Evolutionary conservation across 2,113 vertebrate species (phyloP).

Genomic region (Serinus canaria): DNA sequence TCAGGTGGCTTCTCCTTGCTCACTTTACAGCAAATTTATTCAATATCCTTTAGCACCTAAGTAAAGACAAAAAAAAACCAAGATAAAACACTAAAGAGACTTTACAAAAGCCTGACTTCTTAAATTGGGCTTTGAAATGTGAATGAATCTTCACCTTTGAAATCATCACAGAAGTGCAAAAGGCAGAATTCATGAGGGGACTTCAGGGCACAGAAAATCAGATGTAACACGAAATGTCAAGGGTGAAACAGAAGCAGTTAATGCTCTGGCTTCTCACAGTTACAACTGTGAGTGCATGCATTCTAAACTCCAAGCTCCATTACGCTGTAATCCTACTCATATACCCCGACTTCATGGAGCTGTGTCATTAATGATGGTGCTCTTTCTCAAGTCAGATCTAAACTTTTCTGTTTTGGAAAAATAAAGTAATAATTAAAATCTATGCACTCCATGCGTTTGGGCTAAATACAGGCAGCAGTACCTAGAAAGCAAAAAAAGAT

Average conservation of each 20-base stretch:
- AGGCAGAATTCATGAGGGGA: background rate
- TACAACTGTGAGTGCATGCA: background rate
- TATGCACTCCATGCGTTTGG: background rate
- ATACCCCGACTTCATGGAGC: background rate
- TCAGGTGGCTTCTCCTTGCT: background rate
- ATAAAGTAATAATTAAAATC: background rate
- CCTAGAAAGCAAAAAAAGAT: background rate
- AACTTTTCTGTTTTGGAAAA: background rate
- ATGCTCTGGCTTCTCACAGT: background rate
- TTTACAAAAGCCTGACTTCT: background rate
- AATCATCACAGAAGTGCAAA: background rate
- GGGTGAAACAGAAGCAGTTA: background rate
- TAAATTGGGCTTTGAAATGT: background rate
- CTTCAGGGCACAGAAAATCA: background rate
- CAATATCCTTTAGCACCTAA: background rate
- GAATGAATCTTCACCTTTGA: background rate
- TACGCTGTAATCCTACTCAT: background rate
- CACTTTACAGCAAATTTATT: background rate
- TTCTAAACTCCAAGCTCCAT: background rate
- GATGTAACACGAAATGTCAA: background rate
- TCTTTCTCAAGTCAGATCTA: background rate
- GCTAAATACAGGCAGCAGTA: background rate
- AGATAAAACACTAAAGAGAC: background rate
- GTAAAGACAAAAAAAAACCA: background rate
- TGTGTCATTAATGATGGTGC: background rate